A percentile compares a stretch with the other conserved stretches of the same genome.
Conservation (phyloP, 2,888 invertebrate species). For the Xylota segnis region DNA sequence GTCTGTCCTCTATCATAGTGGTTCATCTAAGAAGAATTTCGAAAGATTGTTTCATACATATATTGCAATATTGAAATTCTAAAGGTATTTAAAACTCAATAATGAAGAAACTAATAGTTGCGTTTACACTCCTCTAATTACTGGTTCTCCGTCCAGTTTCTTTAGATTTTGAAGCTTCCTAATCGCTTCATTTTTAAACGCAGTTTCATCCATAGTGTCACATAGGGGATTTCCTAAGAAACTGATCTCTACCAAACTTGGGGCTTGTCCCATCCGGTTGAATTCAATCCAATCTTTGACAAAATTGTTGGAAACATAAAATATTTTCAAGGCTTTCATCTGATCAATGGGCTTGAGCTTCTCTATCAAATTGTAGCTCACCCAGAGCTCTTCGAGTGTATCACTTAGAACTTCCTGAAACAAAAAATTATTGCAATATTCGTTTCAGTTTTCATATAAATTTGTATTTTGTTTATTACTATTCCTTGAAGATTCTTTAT, state of each 20-base stretch:
- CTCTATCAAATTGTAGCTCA: slow-evolving; percentile 96
- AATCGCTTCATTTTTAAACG: slow-evolving; percentile 90
- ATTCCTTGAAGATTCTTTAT: slow-evolving; percentile 96
- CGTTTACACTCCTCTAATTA: slow-evolving; percentile 85
- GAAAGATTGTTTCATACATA: no score
- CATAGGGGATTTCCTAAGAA: slow-evolving; percentile 93
- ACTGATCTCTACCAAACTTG: slow-evolving; percentile 90
- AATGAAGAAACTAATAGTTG: not conserved
- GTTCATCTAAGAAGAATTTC: no score
- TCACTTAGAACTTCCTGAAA: slow-evolving; percentile 92
- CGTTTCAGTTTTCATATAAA: not conserved
- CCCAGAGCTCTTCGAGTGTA: slow-evolving; percentile 96
- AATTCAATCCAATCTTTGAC: slow-evolving; percentile 97
- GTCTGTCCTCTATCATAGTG: no score
- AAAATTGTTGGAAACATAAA: slow-evolving; percentile 93
- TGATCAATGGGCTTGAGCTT: slow-evolving; percentile 94
- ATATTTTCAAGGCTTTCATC: slow-evolving; percentile 91
- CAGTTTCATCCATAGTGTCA: slow-evolving; percentile 89
- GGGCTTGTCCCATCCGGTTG: slow-evolving; percentile 90
- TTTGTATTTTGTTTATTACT: slow-evolving; percentile 82
- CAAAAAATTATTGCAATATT: not conserved
- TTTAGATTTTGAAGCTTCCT: slow-evolving; percentile 90
- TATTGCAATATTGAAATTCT: not conserved
- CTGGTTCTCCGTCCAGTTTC: slow-evolving; percentile 92
- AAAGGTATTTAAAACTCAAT: not conserved